Evolutionary conservation across 92 coral and sea anemone genomes (phyloP), one percentile per base, ranked within the genome.

Genomic region (Paragorgia papillata): DNA sequence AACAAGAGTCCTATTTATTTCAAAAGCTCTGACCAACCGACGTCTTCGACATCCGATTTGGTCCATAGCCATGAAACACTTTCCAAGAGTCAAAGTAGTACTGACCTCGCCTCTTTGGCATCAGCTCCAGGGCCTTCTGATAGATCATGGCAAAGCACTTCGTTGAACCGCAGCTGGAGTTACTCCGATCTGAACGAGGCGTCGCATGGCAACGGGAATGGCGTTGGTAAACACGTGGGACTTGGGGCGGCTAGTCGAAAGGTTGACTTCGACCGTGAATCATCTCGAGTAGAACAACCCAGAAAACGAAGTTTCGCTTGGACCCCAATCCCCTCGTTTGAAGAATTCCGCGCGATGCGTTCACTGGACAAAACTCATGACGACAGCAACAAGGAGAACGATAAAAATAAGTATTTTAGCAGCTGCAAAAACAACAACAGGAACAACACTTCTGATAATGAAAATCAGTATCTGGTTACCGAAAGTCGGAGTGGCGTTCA

Each of bases 251-350:
- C 2, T 15, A 15, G 15, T 7, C 53, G 15, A 46, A 46, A 17
- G 6, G 8, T 17, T 14, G 33, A 56, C 62, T 13, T 17, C 6
- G 22, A 56, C 62, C 4, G 43, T 4, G 30, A 22, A 56, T 3
- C 62, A 22, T 13, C 62, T 6, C 2, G 15, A 6, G 53, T 6
- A 56, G 62, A 22, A 22, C 62, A 56, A 17, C 33, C 2, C 62
- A 8, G 10, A 3, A 54, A 50, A 39, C 62, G 78, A 37, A 71
- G 63, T 9, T 43, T 85, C 24, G 96, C 97, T 2, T 78, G 82
- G 50, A 69, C 84, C 20, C 99, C 90, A 8, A 89, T 95, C 12
- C 99, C 99, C 12, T 76, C 88, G 20, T 95, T 91, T 67, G 88
- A 90, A 56, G 99, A 95, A 74, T 95, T 95, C 54, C 78, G 78